A percentile compares a stretch with the other conserved stretches of the same genome.
These are phyloP conservation scores for Caenorhabditis sp. DNA, from an alignment of 2,888 invertebrate species.

Conservation along the genomic window DNA sequence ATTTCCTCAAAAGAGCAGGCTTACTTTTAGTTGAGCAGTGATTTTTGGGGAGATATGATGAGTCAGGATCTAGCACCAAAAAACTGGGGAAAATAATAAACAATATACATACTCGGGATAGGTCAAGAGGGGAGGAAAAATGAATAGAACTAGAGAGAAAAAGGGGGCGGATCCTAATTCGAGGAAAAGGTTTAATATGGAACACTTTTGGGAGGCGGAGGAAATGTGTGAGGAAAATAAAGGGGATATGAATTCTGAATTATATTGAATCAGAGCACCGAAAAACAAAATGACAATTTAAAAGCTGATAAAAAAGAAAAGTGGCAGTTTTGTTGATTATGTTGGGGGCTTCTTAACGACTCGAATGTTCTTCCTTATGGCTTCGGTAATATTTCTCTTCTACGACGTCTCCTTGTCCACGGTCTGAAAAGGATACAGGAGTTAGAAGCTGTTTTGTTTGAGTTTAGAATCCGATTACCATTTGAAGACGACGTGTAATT, in stretches of 20 bases:
- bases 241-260: neutral
- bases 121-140: neutral
- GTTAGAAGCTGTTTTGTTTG: neutral
- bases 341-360: slow-evolving; percentile 41
- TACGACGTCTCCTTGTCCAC: slow-evolving; percentile 73
- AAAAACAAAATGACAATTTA: slow-evolving; percentile 54
- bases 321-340: slow-evolving; percentile 26
- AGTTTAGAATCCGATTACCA: slow-evolving; percentile 64
- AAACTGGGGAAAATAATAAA: slow-evolving; percentile 44
- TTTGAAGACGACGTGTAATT: slow-evolving; percentile 81
- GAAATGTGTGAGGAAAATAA: neutral
- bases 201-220: neutral
- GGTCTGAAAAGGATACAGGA: slow-evolving; percentile 37
- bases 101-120: slow-evolving; percentile 46
- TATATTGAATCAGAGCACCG: slow-evolving; percentile 27
- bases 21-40: slow-evolving; percentile 51
- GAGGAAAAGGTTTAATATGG: neutral
- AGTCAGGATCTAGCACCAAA: slow-evolving; percentile 55
- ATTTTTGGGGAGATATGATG: slow-evolving; percentile 54
- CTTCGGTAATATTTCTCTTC: slow-evolving; percentile 80
- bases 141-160: slow-evolving; percentile 22
- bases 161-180: slow-evolving; percentile 2
- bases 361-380: slow-evolving; percentile 74
- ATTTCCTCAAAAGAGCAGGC: slow-evolving; percentile 34
- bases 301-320: slow-evolving; percentile 36